Base-by-base conservation (phyloP, 2,888 invertebrate genomes). In the Eupsilia transversa region DNA sequence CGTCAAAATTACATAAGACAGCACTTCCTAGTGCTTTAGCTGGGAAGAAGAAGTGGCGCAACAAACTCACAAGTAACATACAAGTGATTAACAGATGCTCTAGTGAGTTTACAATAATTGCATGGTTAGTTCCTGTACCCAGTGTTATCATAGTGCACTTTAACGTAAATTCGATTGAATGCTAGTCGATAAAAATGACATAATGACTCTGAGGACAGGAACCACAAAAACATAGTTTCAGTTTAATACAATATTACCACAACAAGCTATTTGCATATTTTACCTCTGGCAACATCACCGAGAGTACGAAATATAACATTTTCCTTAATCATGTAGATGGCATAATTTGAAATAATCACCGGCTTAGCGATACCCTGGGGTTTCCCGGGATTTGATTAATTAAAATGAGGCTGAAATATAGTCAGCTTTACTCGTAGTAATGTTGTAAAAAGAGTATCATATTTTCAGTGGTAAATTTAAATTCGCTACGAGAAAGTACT, bases 391-490 rank as follows among this genome's bases (percentile, higher is more conserved):
- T 84, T 84, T 82, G 80, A 76, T 83, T 83, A 87, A 89, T 88
- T 84, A 85, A 85, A 83, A 72, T 73, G 67, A 74, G 70, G 41
- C 71, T 84, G 80, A 88, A 82, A 84, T 83, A 85, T 83, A 78
- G 70, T 67, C 70, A 30, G 78, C 17, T 75, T 80, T 70, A 65
- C 60, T 67, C 43, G 14, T n/a, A 41, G 46, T 71, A 41, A 41
- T 81, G 30, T 52, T 81, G 46, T 35, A 60, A 68, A 73, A 35
- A 54, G 12, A n/a, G 35, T n/a, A 12, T 54, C 1, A 43, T 17
- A 33, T 73, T 79, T 71, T 73, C 9, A 7, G 20, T 35, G 35
- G 33, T 54, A 59, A 46, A 59, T 60, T 35, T 54, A 46, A 76
- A 60, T 46, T n/a, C 3, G 38, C 0, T 61, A 3, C 23, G 27